Evolutionary conservation across 2,113 vertebrate genomes (phyloP), one percentile per base, ranked within the genome.

Genomic region (Elachura formosa): DNA sequence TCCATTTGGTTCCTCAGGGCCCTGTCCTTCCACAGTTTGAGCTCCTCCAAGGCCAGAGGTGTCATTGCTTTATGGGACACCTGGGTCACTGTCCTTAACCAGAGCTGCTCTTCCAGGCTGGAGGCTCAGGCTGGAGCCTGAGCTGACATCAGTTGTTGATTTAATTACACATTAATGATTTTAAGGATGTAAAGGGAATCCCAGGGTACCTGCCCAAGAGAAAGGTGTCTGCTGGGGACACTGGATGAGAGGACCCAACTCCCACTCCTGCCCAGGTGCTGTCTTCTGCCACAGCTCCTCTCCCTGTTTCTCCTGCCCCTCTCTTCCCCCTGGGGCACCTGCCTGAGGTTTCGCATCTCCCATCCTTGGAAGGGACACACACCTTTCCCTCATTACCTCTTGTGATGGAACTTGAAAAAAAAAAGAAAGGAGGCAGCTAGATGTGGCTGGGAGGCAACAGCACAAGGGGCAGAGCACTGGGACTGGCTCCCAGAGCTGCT

Each of bases 381-480:
- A 18, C n/a, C n/a, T n/a, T n/a, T n/a, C n/a, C n/a, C n/a, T n/a
- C n/a, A n/a, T n/a, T n/a, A n/a, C n/a, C n/a, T n/a, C n/a, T n/a
- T n/a, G n/a, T n/a, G n/a, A n/a, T n/a, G n/a, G n/a, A n/a, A n/a
- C n/a, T n/a, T n/a, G n/a, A n/a, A n/a, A n/a, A n/a, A n/a, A n/a
- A n/a, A n/a, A n/a, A n/a, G n/a, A n/a, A n/a, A n/a, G n/a, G 56
- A 2, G 29, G 8, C n/a, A 58, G 21, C 23, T 49, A 69, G 72
- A 6, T 4, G 16, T 7, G 31, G 20, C 2, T 73, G 34, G 55
- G 49, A 11, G 28, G 19, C 26, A 54, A 28, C 26, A 43, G 33
- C 4, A 3, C 77, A 31, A 3, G 0, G 11, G 22, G 41, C 80
- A 56, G 25, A 0, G 2, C 5, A 0, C 36, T 5, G 8, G 61